Base-by-base conservation (phyloP, 2,113 vertebrate species). In the Passer domesticus region DNA sequence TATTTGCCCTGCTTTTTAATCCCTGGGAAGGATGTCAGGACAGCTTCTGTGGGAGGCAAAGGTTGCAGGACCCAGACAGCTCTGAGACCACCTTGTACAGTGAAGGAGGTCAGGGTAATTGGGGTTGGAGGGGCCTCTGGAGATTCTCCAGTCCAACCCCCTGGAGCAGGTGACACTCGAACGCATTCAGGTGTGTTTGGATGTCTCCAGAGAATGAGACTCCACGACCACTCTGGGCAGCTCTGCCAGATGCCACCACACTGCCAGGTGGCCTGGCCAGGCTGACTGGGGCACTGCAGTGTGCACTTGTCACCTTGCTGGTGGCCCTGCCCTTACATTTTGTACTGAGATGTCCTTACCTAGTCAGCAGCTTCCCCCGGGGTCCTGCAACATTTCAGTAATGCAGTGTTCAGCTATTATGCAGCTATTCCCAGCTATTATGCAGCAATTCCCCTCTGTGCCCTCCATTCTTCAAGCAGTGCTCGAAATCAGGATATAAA, bases 391-490 rank as follows among this genome's bases (percentile, higher is more conserved):
- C 6, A 4, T 47, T 88, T 85, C 72, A 93, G 63, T 90, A 46
- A 62, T 23, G 55, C 58, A 39, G 2, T 5, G 55, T 75, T 92
- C 74, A 46, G 58, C 79, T 86, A 21, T 86, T 90, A 80, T 70
- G 68, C 53, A 88, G 84, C 70, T 70, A 19, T 82, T 81, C 67
- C 39, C 46, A 47, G 52, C 75, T 85, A 30, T 91, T 92, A 83
- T 70, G 50, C 63, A 89, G 85, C 75, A 89, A 8, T 83, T 84
- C 68, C 47, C 63, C 90, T 92, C 79, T 77, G 88, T 80, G 72
- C 72, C 75, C 85, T 94, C 56, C 52, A 30, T 90, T 95, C 83
- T 93, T 74, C 35, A 44, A 80, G 72, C 39, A 78, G 68, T 41
- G 47, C 64, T 95, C 60, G 0, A 90, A 92, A 83, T 92, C 80